Percentiles rank a stretch among this genome's conserved stretches.
phyloP scores from a whole-genome alignment of 2,888 invertebrate species.

The Rhyacophila evoluta region DNA sequence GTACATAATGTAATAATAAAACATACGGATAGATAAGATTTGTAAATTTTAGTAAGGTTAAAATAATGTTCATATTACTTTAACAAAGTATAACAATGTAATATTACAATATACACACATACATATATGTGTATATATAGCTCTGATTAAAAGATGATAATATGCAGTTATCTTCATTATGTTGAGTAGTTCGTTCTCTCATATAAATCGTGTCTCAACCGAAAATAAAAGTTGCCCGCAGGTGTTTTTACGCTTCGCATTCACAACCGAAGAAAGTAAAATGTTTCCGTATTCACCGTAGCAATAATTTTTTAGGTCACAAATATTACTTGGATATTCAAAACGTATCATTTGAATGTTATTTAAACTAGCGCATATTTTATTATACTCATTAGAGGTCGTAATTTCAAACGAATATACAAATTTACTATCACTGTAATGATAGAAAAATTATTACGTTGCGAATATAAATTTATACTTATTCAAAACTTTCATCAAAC shows the following conservation, averaged over 20 bases:
- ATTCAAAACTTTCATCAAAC: not conserved
- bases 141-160: not conserved
- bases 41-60: no score
- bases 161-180: not conserved
- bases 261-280: slow-evolving; percentile 23
- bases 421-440: not conserved
- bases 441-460: not conserved
- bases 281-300: slow-evolving; percentile 8
- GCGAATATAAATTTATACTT: not conserved
- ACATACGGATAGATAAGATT: no score
- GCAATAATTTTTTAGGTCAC: slow-evolving; percentile 16
- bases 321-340: slow-evolving; percentile 6
- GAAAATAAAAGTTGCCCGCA: slow-evolving; percentile 38
- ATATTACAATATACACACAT: no score
- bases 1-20: no score
- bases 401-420: not conserved
- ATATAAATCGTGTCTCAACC: not conserved
- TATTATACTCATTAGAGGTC: not conserved
- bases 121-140: no score
- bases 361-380: not conserved
- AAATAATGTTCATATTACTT: no score
- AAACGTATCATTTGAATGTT: not conserved
- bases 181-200: not conserved
- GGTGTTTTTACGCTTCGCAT: not conserved
- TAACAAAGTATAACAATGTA: no score